Conservation (phyloP, 2,797 vertebrate species). For the Spatula clypeata region DNA sequence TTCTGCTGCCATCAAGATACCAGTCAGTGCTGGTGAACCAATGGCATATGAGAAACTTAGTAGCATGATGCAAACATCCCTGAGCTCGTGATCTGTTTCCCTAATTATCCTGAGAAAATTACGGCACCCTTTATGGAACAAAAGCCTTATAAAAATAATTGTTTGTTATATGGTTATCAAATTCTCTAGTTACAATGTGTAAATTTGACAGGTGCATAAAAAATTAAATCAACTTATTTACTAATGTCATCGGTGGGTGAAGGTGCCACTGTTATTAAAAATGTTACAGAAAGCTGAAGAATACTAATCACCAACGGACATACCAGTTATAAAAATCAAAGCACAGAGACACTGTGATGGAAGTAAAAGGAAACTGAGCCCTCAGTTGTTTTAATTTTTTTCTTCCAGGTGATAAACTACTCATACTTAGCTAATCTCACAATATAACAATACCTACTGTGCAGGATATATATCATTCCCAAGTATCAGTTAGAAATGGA, state of each 20-base stretch:
- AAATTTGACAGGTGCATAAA: not conserved
- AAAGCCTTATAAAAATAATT: not conserved
- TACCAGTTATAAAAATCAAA: not conserved
- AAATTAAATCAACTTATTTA: not conserved
- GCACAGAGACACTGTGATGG: not conserved
- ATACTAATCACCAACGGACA: not conserved
- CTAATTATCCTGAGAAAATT: not conserved
- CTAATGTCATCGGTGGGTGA: not conserved
- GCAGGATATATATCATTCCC: not conserved
- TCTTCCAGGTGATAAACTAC: not conserved
- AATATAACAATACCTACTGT: not conserved
- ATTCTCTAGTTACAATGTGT: not conserved
- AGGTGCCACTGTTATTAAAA: not conserved
- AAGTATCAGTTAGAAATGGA: conserved; percentile 25
- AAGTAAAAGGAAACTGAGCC: not conserved
- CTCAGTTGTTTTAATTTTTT: not conserved
- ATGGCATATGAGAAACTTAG: not conserved
- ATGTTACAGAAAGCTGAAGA: not conserved
- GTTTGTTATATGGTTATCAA: not conserved
- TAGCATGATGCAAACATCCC: not conserved
- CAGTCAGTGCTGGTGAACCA: not conserved
- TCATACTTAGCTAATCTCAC: not conserved
- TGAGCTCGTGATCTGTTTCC: not conserved
- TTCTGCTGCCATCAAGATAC: not conserved
- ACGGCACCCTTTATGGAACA: not conserved